Evolutionary conservation across 2,797 vertebrate species (phyloP), one percentile per base, ranked within the genome.

Genomic region (Chloroceryle inda): DNA sequence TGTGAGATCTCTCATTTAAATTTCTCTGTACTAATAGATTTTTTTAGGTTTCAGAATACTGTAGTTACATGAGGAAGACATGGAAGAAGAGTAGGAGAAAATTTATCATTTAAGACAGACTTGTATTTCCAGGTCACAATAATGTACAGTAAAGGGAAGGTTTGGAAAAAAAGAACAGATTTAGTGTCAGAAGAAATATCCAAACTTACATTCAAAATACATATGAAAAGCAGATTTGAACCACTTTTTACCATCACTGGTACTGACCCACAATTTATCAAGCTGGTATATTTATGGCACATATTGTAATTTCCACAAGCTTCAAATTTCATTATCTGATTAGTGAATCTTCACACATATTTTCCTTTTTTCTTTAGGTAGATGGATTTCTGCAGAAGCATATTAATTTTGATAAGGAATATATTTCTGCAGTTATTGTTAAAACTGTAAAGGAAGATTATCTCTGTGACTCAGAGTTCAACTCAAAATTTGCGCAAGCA

Each of bases 391-490:
- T 98, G 83, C 97, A 98, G 97, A 97, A 98, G 23, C 91, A 98
- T 95, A 94, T 98, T 96, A 98, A 98, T 98, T 99, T 99, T 96
- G 98, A 98, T 96, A 98, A 98, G 95, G 95, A 99, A 96, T 97
- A 98, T 44, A 97, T 98, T 94, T 97, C 97, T 5, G 98, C 98
- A 72, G 96, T 97, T 80, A 98, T 97, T 5, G 97, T 98, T 94
- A 98, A 92, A 85, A 98, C 97, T 53, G 93, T 98, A 88, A 98
- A 97, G 95, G 98, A 98, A 23, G 97, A 98, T 56, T 97, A 98
- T 92, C 96, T 99, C 86, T 95, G 78, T 21, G 98, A 99, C 96
- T 97, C 97, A 1, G 98, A 99, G 75, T 99, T 99, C 95, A 99
- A 98, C 92, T 98, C 98, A 0, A 98, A 99, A 83, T 98, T 98